These are phyloP conservation scores for Tetramorium parvispinum DNA, from an alignment of 1,140 invertebrate genomes.

Conservation along the genomic window DNA sequence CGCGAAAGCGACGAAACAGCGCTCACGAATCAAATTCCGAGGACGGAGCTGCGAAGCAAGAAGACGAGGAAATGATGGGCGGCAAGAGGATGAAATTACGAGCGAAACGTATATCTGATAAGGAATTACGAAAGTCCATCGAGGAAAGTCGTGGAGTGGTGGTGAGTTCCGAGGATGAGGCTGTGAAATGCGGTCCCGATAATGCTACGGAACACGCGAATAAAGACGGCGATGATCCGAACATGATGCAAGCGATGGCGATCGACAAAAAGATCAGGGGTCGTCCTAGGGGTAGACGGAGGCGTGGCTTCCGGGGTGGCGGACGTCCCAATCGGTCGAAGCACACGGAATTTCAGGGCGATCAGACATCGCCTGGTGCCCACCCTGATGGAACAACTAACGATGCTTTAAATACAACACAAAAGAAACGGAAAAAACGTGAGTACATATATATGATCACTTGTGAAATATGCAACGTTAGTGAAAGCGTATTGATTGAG, in stretches of 20 bases:
- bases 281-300: slow-evolving; percentile 80
- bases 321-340: slow-evolving; percentile 62
- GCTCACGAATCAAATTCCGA: slow-evolving; percentile 80
- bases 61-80: slow-evolving; percentile 74
- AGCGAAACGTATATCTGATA: slow-evolving; percentile 85
- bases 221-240: slow-evolving; percentile 69
- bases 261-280: slow-evolving; percentile 76
- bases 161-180: slow-evolving; percentile 81
- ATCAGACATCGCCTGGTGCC: slow-evolving; percentile 30
- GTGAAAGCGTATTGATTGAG: not conserved
- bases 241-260: slow-evolving; percentile 32
- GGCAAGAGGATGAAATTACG: slow-evolving; percentile 86
- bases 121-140: slow-evolving; percentile 86
- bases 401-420: slow-evolving; percentile 40
- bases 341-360: slow-evolving; percentile 34
- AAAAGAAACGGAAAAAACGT: slow-evolving; percentile 77
- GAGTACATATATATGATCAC: slow-evolving; percentile 27
- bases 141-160: slow-evolving; percentile 85
- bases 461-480: not conserved
- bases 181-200: slow-evolving; percentile 64
- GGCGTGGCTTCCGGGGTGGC: slow-evolving; percentile 66
- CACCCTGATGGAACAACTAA: slow-evolving; percentile 52
- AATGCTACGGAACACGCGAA: slow-evolving; percentile 66
- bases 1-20: slow-evolving; percentile 81
- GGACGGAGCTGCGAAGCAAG: slow-evolving; percentile 61